These are phyloP conservation scores for Pachyuromys duprasi DNA, from an alignment of 2,797 vertebrate genomes.

Conservation along the genomic window DNA sequence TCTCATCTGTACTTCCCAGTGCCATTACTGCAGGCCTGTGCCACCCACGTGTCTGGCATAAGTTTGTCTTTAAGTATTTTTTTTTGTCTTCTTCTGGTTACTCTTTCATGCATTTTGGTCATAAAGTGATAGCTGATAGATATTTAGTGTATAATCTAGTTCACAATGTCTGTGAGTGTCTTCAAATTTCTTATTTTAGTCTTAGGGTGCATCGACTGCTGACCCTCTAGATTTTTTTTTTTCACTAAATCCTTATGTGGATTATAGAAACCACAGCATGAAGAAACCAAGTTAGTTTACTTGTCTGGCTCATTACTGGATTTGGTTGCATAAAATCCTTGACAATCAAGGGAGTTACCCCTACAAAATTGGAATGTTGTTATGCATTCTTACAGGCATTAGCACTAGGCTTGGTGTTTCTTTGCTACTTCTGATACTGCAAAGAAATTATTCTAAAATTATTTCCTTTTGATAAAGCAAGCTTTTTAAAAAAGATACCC, in stretches of 20 bases:
- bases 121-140: neutral
- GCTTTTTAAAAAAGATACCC: neutral
- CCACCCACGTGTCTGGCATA: neutral
- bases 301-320: neutral
- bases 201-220: neutral
- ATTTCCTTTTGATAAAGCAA: neutral
- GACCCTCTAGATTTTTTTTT: neutral
- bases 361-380: neutral
- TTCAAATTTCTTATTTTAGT: slow-evolving; percentile 12
- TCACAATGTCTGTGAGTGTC: neutral
- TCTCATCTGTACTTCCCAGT: neutral
- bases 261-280: neutral
- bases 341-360: neutral
- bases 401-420: slow-evolving; percentile 2
- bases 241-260: neutral
- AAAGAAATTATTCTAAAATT: slow-evolving; percentile 34
- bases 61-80: slow-evolving; percentile 22
- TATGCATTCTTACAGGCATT: neutral
- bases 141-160: neutral
- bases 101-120: slow-evolving; percentile 25
- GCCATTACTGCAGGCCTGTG: neutral
- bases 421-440: neutral
- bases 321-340: slow-evolving; percentile 21
- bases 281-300: neutral
- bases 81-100: neutral